Evolutionary conservation across 2,113 vertebrate species (phyloP).

Genomic region (Corythaeola cristata): DNA sequence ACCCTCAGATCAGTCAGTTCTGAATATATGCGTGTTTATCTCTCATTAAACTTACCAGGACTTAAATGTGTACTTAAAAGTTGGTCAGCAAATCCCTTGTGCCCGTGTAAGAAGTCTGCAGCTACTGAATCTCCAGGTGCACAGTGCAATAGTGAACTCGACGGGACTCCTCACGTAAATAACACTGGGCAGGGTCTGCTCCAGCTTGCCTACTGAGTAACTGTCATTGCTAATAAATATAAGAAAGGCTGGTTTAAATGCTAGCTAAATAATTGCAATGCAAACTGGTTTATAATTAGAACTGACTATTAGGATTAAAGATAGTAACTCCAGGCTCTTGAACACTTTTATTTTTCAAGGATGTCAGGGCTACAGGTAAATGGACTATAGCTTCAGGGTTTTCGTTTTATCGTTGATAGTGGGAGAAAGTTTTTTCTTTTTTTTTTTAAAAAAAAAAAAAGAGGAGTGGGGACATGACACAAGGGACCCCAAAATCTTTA

Average conservation of each 20-base stretch:
- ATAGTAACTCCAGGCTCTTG: not conserved
- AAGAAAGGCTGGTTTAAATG: not conserved
- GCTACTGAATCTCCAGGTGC: not conserved
- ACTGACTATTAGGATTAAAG: constrained; percentile 32
- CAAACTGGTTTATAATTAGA: not conserved
- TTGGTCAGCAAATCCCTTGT: not conserved
- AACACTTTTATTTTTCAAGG: constrained; percentile 43
- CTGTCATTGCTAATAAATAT: not conserved
- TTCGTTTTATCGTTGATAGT: constrained; percentile 55
- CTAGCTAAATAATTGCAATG: not conserved
- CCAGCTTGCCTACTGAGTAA: not conserved
- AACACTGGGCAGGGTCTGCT: not conserved
- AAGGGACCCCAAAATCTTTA: not conserved
- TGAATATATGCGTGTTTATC: not conserved
- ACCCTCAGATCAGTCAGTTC: not conserved
- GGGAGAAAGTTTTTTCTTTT: not conserved
- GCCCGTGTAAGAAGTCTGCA: not conserved
- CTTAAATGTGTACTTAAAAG: not conserved
- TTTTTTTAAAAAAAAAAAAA: not conserved
- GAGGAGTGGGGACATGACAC: not conserved
- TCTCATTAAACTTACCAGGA: not conserved
- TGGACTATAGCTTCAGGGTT: constrained; percentile 8
- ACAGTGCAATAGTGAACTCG: not conserved
- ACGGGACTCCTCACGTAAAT: accelerated
- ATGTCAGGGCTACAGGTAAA: constrained; percentile 50